Evolutionary conservation across 2,113 vertebrate species (phyloP).

Genomic region (Myiagra hebetior): DNA sequence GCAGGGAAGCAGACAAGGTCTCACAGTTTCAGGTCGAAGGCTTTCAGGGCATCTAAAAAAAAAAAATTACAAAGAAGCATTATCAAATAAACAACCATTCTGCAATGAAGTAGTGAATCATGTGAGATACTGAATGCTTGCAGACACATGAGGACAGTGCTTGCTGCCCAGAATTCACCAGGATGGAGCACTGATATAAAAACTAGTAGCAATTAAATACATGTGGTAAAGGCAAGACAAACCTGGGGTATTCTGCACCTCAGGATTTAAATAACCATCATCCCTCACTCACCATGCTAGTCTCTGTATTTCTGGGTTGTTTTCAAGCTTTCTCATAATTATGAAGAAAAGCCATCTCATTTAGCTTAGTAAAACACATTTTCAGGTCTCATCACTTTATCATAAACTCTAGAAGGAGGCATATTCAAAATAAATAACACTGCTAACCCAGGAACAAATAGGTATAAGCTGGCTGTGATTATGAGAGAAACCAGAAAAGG

Average conservation of each 20-base stretch:
- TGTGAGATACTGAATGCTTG: not conserved
- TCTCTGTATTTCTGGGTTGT: not conserved
- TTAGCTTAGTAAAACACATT: not conserved
- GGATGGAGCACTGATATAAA: not conserved
- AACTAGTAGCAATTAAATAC: not conserved
- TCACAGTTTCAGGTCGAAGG: conserved; percentile 88
- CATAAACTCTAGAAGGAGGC: not conserved
- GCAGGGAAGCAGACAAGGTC: conserved; percentile 89
- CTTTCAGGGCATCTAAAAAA: conserved; percentile 87
- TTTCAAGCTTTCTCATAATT: not conserved
- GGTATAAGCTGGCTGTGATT: not conserved
- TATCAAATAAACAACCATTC: not conserved
- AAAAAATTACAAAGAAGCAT: not conserved
- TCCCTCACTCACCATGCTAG: not conserved
- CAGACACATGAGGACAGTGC: not conserved
- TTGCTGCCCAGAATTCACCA: not conserved
- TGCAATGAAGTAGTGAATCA: not conserved
- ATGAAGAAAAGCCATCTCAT: not conserved
- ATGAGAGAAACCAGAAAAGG: not conserved
- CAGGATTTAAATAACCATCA: not conserved
- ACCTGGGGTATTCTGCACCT: not conserved
- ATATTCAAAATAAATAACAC: not conserved
- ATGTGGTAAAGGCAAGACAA: not conserved
- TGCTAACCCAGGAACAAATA: not conserved
- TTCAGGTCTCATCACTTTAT: not conserved